These are phyloP conservation scores for Pseudocheirus occidentalis DNA, from an alignment of 2,797 vertebrate genomes.

Conservation along the genomic window DNA sequence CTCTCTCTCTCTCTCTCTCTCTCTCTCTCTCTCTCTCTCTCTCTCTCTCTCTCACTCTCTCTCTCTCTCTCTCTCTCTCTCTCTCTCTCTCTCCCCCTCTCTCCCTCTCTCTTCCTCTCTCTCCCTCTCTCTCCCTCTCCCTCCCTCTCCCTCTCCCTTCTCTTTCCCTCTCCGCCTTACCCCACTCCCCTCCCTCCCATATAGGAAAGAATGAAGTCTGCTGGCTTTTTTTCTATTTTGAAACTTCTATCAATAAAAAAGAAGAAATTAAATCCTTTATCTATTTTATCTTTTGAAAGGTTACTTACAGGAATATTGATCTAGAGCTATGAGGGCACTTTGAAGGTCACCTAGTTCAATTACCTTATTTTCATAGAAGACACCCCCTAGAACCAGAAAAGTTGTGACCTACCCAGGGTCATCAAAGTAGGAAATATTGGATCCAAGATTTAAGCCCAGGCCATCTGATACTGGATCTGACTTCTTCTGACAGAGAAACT, in stretches of 20 bases:
- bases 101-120: not conserved
- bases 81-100: not conserved
- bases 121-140: too few species aligned
- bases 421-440: not conserved
- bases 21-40: too few species aligned
- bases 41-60: too few species aligned
- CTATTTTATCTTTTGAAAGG: not conserved
- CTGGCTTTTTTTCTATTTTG: not conserved
- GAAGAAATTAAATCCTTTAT: not conserved
- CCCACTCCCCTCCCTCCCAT: not conserved
- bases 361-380: not conserved
- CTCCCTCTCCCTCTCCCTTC: accelerated
- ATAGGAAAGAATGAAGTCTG: not conserved
- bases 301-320: not conserved
- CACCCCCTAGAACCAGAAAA: not conserved
- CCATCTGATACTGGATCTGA: not conserved
- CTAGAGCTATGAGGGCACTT: not conserved
- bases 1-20: not conserved
- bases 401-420: not conserved
- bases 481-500: not conserved
- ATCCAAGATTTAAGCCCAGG: not conserved
- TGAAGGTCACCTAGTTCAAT: not conserved
- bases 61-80: not conserved
- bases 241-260: not conserved
- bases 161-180: too few species aligned